phyloP scores from a whole-genome alignment of 1,140 invertebrate species.

The Coenobita brevimanus region DNA sequence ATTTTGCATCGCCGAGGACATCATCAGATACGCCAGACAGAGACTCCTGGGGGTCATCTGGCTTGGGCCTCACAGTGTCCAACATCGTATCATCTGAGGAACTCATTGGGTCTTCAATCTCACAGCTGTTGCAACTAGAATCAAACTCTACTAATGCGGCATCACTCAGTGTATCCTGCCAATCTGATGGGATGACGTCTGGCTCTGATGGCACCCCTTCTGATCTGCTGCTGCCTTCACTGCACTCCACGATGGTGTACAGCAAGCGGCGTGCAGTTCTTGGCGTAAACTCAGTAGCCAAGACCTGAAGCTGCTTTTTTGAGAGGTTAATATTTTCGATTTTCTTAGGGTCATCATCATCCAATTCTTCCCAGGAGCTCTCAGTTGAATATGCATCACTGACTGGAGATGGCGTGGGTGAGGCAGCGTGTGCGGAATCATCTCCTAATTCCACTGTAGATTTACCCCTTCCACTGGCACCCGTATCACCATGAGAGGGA shows the following conservation, averaged over 20 bases:
- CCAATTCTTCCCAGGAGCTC: constrained; percentile 64
- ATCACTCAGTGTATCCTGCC: constrained; percentile 64
- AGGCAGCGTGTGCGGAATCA: background rate
- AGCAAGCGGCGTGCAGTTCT: constrained; percentile 56
- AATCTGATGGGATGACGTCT: constrained; percentile 67
- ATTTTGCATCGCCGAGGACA: constrained; percentile 24
- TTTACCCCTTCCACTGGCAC: constrained; percentile 2
- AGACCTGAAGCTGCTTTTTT: constrained; percentile 34
- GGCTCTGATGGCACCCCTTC: constrained; percentile 61
- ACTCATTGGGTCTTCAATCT: constrained; percentile 31
- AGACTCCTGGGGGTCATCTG: constrained; percentile 46
- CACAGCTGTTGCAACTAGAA: background rate
- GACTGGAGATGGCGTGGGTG: constrained; percentile 15
- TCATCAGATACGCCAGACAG: constrained; percentile 53
- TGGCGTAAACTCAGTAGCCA: constrained; percentile 40
- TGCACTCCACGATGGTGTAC: constrained; percentile 69
- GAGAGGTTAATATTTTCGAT: constrained; percentile 17
- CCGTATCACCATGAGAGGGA: background rate
- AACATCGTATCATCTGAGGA: constrained; percentile 52
- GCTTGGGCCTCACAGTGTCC: constrained; percentile 39
- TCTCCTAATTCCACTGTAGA: background rate
- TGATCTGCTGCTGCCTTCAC: constrained; percentile 64
- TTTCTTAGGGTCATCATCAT: constrained; percentile 22
- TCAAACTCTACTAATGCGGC: background rate
- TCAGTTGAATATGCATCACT: constrained; percentile 55